phyloP scores from a whole-genome alignment of 2,888 invertebrate species.

The Pheosia gnoma region DNA sequence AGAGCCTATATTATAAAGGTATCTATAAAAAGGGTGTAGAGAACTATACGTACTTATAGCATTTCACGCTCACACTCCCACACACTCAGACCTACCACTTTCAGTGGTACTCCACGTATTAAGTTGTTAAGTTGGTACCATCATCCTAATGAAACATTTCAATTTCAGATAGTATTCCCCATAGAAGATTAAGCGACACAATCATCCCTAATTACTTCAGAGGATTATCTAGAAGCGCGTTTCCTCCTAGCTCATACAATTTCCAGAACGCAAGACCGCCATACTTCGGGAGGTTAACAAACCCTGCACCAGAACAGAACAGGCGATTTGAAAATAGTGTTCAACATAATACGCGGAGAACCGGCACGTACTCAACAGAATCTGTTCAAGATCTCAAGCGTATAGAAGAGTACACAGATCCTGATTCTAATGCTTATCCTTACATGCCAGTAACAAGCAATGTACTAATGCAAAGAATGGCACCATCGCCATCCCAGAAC shows the following conservation, averaged over 20 bases:
- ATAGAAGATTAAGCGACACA: not conserved
- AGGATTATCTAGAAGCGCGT: not conserved
- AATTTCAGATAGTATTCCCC: not conserved
- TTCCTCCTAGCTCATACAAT: not conserved
- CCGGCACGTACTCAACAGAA: not conserved
- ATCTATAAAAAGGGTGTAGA: too few relatives aligned
- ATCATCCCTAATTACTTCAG: not conserved
- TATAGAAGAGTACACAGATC: constrained; percentile 27
- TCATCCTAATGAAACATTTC: not conserved
- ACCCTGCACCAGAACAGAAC: not conserved
- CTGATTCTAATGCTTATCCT: constrained; percentile 25
- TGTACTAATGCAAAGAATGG: not conserved
- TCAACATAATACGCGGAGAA: not conserved
- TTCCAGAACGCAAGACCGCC: not conserved
- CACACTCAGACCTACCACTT: too few relatives aligned
- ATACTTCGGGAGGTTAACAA: constrained; percentile 1
- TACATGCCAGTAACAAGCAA: constrained; percentile 12
- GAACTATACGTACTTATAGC: too few relatives aligned
- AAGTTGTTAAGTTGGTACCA: not conserved
- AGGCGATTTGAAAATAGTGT: not conserved
- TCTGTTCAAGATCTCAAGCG: constrained; percentile 16
- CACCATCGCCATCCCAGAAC: not conserved
- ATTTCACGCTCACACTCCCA: too few relatives aligned
- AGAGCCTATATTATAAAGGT: too few relatives aligned
- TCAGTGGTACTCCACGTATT: too few relatives aligned